Evolutionary conservation across 2,113 vertebrate species (phyloP).

Genomic region (Calidris pugnax): DNA sequence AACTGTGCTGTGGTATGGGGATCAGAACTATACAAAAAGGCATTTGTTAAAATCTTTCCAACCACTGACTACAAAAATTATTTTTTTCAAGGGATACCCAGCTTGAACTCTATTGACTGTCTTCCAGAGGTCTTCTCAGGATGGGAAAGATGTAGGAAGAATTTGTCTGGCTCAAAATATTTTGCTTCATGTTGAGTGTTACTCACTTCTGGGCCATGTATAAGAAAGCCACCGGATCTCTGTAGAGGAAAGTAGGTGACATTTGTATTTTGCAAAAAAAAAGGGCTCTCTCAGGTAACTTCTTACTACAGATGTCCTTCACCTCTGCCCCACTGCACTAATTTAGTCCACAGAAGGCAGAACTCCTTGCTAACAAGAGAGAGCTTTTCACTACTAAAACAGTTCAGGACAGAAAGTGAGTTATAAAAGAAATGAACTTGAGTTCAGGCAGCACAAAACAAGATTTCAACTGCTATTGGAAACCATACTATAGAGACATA

Average conservation of each 20-base stretch:
- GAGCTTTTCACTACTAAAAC: not conserved
- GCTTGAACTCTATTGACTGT: not conserved
- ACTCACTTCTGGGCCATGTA: not conserved
- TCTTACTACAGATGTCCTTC: not conserved
- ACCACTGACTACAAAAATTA: not conserved
- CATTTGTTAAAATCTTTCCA: not conserved
- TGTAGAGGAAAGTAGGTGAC: not conserved
- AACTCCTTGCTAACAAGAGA: not conserved
- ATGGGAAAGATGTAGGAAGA: not conserved
- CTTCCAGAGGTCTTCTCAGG: not conserved
- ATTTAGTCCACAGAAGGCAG: not conserved
- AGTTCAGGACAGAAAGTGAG: not conserved
- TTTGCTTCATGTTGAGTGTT: not conserved
- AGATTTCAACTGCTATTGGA: not conserved
- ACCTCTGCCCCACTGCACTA: not conserved
- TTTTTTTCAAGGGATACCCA: not conserved
- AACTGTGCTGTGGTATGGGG: not conserved
- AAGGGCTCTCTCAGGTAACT: rapidly evolving
- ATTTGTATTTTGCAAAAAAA: not conserved
- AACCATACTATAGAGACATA: not conserved
- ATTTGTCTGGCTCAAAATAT: not conserved
- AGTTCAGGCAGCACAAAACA: not conserved
- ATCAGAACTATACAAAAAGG: not conserved
- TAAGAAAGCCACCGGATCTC: not conserved
- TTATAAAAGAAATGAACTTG: not conserved